Base-by-base conservation (phyloP, 2,113 vertebrate genomes). In the Nesoenas mayeri region DNA sequence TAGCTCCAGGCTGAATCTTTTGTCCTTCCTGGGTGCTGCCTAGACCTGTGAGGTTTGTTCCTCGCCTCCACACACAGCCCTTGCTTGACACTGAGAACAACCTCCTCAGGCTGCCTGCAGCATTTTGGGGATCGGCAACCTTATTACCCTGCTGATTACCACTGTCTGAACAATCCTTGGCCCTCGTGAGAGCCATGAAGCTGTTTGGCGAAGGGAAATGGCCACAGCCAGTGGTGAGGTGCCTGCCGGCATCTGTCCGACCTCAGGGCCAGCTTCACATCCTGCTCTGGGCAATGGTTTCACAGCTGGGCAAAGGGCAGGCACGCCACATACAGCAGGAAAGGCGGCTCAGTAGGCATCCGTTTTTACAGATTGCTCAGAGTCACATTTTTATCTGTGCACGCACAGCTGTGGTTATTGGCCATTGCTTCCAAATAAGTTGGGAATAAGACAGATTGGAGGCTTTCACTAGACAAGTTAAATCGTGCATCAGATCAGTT, bases 381-480 rank as follows among this genome's bases (percentile, higher is more conserved):
- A 60, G 58, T 34, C 81, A 62, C 3, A 1, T 89, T 91, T 93
- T 91, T 81, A 83, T 93, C 79, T 75, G 88, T 5, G 10, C 32
- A 17, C 9, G 47, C 88, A 77, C 58, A 79, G 88, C 86, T 78
- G n/a, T 20, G 9, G 25, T 53, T 74, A 84, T 81, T 8, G 6
- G 53, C 74, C 19, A 2, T 3, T 10, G 29, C 67, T 60, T 94
- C 87, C 82, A 40, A 93, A 85, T 67, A 85, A 53, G 72, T 25
- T 38, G 13, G 73, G 47, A 96, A 58, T 58, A 44, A 89, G 80
- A 36, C 0, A 81, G 57, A 86, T 54, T 53, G 50, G 8, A 88
- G 72, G n/a, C 85, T 95, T 97, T 85, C 88, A 25, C 54, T 79
- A 70, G 66, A 17, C 26, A 47, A 91, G 57, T 85, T 91, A 92